Evolutionary conservation across 2,797 vertebrate species (phyloP), one percentile per base, ranked within the genome.

Genomic region (Melanotaenia maccullochi): DNA sequence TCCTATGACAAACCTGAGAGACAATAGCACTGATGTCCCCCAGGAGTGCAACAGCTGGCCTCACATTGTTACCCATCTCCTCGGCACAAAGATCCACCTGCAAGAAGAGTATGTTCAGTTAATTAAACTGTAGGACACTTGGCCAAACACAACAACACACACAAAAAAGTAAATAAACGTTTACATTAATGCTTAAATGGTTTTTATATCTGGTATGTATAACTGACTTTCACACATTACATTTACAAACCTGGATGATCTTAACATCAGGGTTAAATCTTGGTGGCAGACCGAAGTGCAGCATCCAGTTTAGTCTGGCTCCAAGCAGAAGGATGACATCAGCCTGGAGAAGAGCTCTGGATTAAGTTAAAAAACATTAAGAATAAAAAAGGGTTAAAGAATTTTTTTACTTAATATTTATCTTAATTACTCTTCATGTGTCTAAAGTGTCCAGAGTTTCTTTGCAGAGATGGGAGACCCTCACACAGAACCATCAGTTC

Each of bases 251-350:
- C 96, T 99, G 97, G 85, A 99, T 96, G 86, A 99, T 84, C 83
- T 97, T 97, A 40, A 98, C 96, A 83, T 96, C 75, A 13, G 94
- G 92, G 60, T 66, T 94, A 78, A 97, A 99, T 84, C 98, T 93
- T 14, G 97, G 98, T 36, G 97, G 96, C 56, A 96, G 93, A 65
- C 97, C 98, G 91, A 99, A 99, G 91, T 99, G 98, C 75, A 99
- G 93, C 78, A 99, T 98, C 98, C 98, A 99, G 65, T 99, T 99
- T 68, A 99, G 91, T 82, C 98, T 95, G 59, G 98, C 97, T 77
- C 97, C 98, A 68, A 99, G 87, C 68, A 99, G 92, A 80, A 99
- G 72, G 58, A 99, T 93, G 59, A 97, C 96, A 83, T 99, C 97
- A 63, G 97, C 96, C 88, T 95, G 91, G 24, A 95, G 95, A 74